phyloP scores from a whole-genome alignment of 53 echinoderm and acorn worm species.

The Patiria pectinifera region DNA sequence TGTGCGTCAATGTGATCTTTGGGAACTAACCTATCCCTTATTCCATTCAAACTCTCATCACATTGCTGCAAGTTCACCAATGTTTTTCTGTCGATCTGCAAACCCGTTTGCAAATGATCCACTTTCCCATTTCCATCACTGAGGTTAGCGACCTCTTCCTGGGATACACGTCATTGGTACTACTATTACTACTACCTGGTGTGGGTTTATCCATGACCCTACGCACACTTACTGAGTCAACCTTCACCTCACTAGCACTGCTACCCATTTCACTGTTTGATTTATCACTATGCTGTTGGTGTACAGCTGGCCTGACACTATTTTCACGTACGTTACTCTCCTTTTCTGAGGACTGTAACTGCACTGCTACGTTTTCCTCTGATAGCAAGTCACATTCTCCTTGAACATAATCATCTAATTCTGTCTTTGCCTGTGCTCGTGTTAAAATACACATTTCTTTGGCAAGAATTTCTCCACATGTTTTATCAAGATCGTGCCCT shows the following conservation, averaged over 20 bases:
- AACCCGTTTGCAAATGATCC: not conserved
- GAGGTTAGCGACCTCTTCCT: no score
- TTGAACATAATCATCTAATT: slow-evolving; percentile 27
- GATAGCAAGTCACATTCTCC: slow-evolving; percentile 23
- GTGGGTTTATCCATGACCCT: no score
- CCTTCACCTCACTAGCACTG: no score
- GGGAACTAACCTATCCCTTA: slow-evolving; percentile 18
- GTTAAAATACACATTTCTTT: slow-evolving; percentile 69
- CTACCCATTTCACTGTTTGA: no score
- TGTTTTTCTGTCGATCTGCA: not conserved
- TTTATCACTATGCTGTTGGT: no score
- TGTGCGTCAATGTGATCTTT: slow-evolving; percentile 19
- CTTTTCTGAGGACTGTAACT: not conserved
- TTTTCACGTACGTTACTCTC: no score
- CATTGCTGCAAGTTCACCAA: slow-evolving; percentile 26
- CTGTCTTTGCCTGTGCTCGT: slow-evolving; percentile 49
- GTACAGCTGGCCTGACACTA: no score
- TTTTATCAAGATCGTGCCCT: slow-evolving; percentile 54
- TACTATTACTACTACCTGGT: no score
- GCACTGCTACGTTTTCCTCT: not conserved
- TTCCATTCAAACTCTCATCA: slow-evolving; percentile 28
- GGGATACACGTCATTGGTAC: no score
- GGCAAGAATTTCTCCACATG: slow-evolving; percentile 33
- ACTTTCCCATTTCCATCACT: not conserved
- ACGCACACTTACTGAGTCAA: no score